Evolutionary conservation across 2,113 vertebrate genomes (phyloP), one percentile per base, ranked within the genome.

Genomic region (Channa maculata): DNA sequence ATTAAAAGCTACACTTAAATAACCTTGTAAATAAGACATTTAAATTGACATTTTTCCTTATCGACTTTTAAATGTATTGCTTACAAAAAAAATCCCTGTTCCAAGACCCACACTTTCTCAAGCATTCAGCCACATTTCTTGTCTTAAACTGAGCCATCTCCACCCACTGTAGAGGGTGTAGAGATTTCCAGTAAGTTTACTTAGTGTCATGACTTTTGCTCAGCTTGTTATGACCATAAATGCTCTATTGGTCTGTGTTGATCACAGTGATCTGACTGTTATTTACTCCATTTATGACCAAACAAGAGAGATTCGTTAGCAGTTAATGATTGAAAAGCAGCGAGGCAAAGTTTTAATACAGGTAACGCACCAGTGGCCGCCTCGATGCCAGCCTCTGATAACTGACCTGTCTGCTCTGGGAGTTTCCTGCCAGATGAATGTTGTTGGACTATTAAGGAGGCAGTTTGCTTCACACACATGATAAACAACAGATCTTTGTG

Each of bases 361-460:
- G 82, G 84, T 89, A 86, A 80, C 41, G 75, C 69, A 65, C 77
- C 84, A 85, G 71, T 60, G 67, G 65, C 64, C 48, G 8, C 36
- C 54, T 9, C 34, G 82, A 88, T 88, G 80, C 73, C 82, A 46
- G 67, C 2, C 41, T 0, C 86, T 75, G 88, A 89, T 91, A 86
- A 38, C 63, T 1, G 82, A 65, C 72, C 75, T 76, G 66, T 57
- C 77, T 59, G 77, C 1, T 73, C 38, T 69, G 79, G 77, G 77
- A 87, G 80, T 83, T 89, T 91, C 90, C 86, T 87, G 80, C 43
- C 54, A 64, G 65, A 82, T 67, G 39, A 79, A 77, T 37, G 57
- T 58, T 72, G 65, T 24, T 37, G 71, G 61, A 50, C 76, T 36
- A 46, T 45, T 3, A 4, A 84, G 85, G 77, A 88, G 81, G 34